Evolutionary conservation across 1,140 invertebrate genomes (phyloP), one percentile per base, ranked within the genome.

Genomic region (Latrodectus geometricus): DNA sequence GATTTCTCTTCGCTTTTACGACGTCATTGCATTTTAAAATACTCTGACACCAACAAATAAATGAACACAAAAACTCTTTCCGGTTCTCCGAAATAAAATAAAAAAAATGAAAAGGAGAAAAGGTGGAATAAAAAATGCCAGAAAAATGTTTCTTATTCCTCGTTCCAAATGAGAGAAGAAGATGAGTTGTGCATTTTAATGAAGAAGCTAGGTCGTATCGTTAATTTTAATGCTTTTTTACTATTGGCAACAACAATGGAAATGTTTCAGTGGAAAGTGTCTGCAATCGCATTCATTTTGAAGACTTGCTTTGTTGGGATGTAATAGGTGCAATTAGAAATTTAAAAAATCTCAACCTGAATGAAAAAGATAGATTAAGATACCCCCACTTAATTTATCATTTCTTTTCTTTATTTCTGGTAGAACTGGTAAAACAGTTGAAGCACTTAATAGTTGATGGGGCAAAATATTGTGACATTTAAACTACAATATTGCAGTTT

Each of bases 101-200:
- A n/a, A 69, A n/a, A 69, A 21, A 65, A 61, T 4, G 17, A 17
- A 17, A 61, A 61, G 17, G 17, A 61, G 54, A 61, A 61, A 61
- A 35, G 35, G 35, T 35, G 35, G 35, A 35, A 35, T 35, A 35
- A 35, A 35, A 35, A 35, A 35, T 35, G 35, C 35, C 35, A 56
- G 17, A 61, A 17, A 61, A 14, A 61, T 17, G 17, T 61, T 61
- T 17, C 54, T 61, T 17, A 61, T 61, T 61, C 54, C 17, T 61
- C 54, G 17, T 14, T 14, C 54, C 8, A 54, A n/a, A 54, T 50
- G 15, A 69, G 49, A 21, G 50, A 73, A 48, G 35, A 49, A 73
- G 81, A 68, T 35, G 61, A 68, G 65, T 75, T 84, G 73, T 21
- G 68, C 81, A 84, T 76, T 84, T 84, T 84, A 75, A 84, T 75